Conservation (phyloP, 2,113 vertebrate genomes). For the Rallus limicola region DNA sequence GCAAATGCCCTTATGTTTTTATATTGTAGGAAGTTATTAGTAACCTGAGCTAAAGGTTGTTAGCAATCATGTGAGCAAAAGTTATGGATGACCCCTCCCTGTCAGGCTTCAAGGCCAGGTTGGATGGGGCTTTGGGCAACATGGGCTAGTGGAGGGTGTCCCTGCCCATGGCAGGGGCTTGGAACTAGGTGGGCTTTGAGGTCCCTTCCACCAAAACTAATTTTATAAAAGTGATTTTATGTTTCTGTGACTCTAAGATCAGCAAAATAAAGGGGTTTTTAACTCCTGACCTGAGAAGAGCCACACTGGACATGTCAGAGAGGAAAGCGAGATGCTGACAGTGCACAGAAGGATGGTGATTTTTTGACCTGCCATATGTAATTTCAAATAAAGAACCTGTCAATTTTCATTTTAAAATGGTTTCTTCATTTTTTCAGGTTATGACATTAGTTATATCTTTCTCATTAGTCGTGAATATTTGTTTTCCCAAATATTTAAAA, state of each 20-base stretch:
- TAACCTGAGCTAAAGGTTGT: background rate
- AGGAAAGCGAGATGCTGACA: background rate
- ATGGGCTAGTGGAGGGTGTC: too few relatives aligned
- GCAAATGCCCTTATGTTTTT: background rate
- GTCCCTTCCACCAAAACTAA: too few relatives aligned
- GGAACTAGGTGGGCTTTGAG: too few relatives aligned
- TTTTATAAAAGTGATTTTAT: too few relatives aligned
- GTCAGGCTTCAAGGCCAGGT: too few relatives aligned
- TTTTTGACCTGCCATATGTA: background rate
- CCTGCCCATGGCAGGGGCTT: too few relatives aligned
- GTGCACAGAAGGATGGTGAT: background rate
- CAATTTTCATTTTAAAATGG: background rate
- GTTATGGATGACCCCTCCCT: too few relatives aligned
- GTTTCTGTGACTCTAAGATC: background rate
- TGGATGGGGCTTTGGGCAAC: too few relatives aligned
- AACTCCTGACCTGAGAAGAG: background rate
- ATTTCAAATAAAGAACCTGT: background rate
- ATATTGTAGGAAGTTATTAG: background rate
- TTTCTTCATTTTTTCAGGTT: background rate
- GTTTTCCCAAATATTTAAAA: background rate
- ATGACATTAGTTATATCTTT: background rate
- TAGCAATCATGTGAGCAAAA: too few relatives aligned
- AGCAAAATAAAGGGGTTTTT: background rate
- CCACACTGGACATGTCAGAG: rapidly evolving
- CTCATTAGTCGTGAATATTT: background rate